Percentiles rank a stretch among this genome's conserved stretches.
phyloP scores from a whole-genome alignment of 2,113 vertebrate genomes.

The Orcinus orca region DNA sequence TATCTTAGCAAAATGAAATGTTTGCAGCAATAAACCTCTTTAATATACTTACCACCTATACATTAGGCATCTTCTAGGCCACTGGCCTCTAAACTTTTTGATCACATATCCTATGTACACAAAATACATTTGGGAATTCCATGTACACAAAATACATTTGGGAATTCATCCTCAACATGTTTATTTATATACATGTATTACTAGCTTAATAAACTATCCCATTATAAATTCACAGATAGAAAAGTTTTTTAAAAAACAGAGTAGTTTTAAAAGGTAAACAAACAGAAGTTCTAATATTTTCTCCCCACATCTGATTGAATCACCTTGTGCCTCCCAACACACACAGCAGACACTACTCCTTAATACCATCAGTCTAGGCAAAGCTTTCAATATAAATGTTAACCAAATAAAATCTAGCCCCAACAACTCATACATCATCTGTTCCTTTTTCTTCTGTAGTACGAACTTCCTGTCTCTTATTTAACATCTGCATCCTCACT shows the following conservation, averaged over 20 bases:
- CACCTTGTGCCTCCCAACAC: neutral
- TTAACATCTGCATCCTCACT: neutral
- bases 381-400: neutral
- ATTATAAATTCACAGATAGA: neutral
- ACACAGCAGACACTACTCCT: neutral
- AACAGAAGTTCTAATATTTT: neutral
- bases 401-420: slow-evolving; percentile 17
- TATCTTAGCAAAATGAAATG: slow-evolving; percentile 27
- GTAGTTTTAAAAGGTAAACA: neutral
- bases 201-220: neutral
- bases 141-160: neutral
- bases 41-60: neutral
- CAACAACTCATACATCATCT: neutral
- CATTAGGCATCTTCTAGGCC: neutral
- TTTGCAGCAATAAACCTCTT: neutral
- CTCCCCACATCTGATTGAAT: neutral
- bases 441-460: slow-evolving; percentile 24
- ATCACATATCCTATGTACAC: neutral
- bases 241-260: neutral
- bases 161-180: neutral
- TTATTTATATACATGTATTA: neutral
- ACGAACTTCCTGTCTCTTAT: neutral
- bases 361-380: neutral
- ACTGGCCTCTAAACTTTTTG: neutral
- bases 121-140: neutral